Conservation (phyloP, 2,797 vertebrate genomes). For the Aulostomus chinensis region DNA sequence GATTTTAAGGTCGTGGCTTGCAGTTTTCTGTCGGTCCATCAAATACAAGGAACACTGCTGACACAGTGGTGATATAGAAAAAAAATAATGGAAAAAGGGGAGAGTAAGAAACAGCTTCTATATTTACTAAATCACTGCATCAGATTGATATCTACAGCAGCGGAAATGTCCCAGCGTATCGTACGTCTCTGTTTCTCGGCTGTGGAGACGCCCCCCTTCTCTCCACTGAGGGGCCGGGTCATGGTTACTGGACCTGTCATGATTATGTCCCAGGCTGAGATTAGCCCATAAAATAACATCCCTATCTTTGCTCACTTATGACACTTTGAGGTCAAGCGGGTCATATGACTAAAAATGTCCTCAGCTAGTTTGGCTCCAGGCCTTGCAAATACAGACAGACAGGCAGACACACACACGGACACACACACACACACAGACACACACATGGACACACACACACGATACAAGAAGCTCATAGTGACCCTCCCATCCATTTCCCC, state of each 20-base stretch:
- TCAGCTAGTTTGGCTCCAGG: constrained; percentile 69
- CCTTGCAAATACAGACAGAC: constrained; percentile 45
- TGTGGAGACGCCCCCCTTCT: constrained; percentile 11
- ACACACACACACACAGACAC: constrained; percentile 13
- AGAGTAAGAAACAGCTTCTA: background rate
- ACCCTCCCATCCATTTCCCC: constrained; percentile 42
- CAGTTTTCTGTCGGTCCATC: constrained; percentile 51
- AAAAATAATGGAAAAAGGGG: constrained; percentile 1
- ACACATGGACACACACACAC: constrained; percentile 17
- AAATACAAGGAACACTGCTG: constrained; percentile 32
- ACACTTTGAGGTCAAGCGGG: constrained; percentile 79
- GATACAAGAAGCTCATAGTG: constrained; percentile 40
- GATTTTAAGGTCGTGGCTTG: constrained; percentile 35
- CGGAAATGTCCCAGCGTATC: constrained; percentile 17
- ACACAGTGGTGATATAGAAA: constrained; percentile 10
- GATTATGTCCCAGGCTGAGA: constrained; percentile 55
- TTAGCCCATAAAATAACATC: constrained; percentile 61
- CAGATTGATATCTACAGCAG: constrained; percentile 27
- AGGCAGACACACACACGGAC: constrained; percentile 9
- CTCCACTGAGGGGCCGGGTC: constrained; percentile 47
- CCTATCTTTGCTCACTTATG: constrained; percentile 76
- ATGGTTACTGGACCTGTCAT: constrained; percentile 43
- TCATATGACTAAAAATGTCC: constrained; percentile 80
- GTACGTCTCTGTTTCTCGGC: constrained; percentile 1
- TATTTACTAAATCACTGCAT: constrained; percentile 10